These are phyloP conservation scores for Gnathonemus echidnorhynchus DNA, from an alignment of 2,113 vertebrate genomes.

Conservation along the genomic window DNA sequence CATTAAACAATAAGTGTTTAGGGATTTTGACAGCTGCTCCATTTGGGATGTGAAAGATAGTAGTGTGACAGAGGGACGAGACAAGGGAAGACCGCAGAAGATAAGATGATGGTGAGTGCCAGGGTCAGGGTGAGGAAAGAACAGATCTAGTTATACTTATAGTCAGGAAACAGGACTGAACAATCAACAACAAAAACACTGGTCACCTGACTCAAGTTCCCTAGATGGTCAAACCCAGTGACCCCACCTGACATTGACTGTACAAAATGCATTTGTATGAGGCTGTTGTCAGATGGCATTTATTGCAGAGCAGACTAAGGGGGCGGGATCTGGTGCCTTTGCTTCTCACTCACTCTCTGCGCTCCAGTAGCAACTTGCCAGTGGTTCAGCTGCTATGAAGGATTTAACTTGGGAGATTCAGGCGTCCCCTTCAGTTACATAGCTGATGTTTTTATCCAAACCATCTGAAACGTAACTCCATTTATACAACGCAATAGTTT, in stretches of 20 bases:
- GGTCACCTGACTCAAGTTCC: not conserved
- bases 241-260: not conserved
- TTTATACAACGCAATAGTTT: not conserved
- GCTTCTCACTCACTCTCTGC: not conserved
- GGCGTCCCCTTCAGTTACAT: not conserved
- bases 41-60: not conserved
- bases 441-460: not conserved
- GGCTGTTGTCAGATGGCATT: not conserved
- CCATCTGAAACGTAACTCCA: not conserved
- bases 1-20: not conserved
- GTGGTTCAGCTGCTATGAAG: not conserved
- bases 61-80: not conserved
- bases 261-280: not conserved
- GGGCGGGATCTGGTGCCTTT: not conserved
- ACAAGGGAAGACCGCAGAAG: not conserved
- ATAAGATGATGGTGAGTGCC: not conserved
- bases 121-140: not conserved
- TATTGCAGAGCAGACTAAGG: not conserved
- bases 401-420: not conserved
- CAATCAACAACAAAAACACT: not conserved
- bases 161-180: not conserved
- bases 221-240: not conserved
- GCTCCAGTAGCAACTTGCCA: not conserved
- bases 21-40: not conserved
- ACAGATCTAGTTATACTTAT: not conserved